Conservation (phyloP, 2,888 invertebrate genomes). For the Trisateles emortualis region DNA sequence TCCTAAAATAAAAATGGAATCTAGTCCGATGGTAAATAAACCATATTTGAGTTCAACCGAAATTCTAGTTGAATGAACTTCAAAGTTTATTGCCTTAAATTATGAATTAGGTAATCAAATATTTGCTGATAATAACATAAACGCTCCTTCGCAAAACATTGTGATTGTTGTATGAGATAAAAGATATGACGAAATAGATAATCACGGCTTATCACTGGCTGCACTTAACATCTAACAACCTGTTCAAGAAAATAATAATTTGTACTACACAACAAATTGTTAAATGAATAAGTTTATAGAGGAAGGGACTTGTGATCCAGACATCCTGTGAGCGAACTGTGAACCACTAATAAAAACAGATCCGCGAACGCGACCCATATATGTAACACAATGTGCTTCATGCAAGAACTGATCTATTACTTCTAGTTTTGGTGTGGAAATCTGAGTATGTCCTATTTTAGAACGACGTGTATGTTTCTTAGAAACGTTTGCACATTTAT, state of each 20-base stretch:
- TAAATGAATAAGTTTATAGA: slow-evolving; percentile 57
- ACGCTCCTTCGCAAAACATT: slow-evolving; percentile 27
- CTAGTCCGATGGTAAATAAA: not conserved
- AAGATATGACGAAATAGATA: slow-evolving; percentile 49
- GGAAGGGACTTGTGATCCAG: slow-evolving; percentile 61
- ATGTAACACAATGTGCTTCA: slow-evolving; percentile 50
- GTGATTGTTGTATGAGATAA: slow-evolving; percentile 50
- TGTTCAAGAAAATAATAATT: slow-evolving; percentile 25
- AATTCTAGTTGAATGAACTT: slow-evolving; percentile 7
- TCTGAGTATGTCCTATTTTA: slow-evolving; percentile 45
- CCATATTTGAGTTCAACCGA: not conserved
- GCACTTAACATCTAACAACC: slow-evolving; percentile 34
- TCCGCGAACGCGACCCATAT: slow-evolving; percentile 45
- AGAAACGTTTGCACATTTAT: slow-evolving; percentile 39
- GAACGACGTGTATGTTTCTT: slow-evolving; percentile 39
- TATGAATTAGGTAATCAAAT: slow-evolving; percentile 13
- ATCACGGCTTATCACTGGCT: slow-evolving; percentile 44
- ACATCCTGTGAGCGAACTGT: slow-evolving; percentile 60
- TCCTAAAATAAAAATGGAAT: too few relatives aligned
- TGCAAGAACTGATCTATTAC: slow-evolving; percentile 46
- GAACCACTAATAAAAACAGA: slow-evolving; percentile 45
- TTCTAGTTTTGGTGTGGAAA: slow-evolving; percentile 51
- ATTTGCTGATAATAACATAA: slow-evolving; percentile 21
- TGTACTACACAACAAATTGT: slow-evolving; percentile 33
- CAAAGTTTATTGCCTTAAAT: not conserved